phyloP scores from a whole-genome alignment of 2,113 vertebrate genomes.

The Sterrhoptilus dennistouni region DNA sequence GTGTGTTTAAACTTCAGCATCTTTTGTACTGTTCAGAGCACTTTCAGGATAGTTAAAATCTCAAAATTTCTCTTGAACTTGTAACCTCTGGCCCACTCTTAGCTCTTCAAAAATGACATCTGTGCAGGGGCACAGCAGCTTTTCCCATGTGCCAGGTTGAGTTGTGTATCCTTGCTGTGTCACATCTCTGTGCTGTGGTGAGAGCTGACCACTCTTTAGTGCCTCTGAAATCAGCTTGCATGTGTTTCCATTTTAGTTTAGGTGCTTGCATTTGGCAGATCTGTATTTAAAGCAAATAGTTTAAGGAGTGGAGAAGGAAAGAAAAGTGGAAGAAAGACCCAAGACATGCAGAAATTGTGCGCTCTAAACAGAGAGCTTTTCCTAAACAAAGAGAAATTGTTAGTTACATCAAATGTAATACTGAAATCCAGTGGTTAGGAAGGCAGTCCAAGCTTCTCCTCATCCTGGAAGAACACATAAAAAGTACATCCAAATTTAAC shows the following conservation, averaged over 20 bases:
- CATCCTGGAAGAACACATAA: neutral
- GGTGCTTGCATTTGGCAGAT: neutral
- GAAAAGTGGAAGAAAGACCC: neutral
- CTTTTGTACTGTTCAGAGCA: neutral
- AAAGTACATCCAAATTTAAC: neutral
- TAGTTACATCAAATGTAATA: neutral
- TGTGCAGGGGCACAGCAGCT: neutral
- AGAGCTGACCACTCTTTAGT: neutral
- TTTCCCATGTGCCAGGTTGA: fast-evolving
- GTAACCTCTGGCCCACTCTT: fast-evolving
- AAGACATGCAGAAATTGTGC: neutral
- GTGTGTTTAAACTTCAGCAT: neutral
- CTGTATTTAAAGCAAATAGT: neutral
- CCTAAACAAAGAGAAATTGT: neutral
- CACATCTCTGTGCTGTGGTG: fast-evolving
- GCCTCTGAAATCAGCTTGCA: neutral
- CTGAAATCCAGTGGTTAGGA: neutral
- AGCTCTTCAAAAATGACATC: neutral
- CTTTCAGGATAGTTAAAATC: neutral
- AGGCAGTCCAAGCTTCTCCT: neutral
- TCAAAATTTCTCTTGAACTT: neutral
- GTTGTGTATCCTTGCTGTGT: neutral
- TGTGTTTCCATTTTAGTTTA: neutral
- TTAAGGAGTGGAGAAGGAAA: neutral
- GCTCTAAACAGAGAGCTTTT: neutral